phyloP scores from a whole-genome alignment of 1,140 invertebrate genomes.

The Macrobrachium nipponense region DNA sequence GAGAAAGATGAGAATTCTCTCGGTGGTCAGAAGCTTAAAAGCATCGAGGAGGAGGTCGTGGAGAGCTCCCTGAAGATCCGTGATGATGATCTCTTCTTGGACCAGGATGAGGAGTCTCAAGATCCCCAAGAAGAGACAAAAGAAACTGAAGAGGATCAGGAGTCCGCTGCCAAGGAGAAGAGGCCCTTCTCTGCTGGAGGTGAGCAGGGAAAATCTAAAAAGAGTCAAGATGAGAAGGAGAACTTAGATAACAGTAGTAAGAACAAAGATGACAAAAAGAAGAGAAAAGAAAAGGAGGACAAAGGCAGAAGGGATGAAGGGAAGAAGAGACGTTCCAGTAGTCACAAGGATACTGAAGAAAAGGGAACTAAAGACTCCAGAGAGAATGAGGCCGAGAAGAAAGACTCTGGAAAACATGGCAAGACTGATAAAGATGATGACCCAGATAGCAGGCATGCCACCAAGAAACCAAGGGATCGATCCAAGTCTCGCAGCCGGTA shows the following conservation, averaged over 20 bases:
- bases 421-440: background rate
- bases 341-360: background rate
- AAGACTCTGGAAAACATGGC: background rate
- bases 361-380: background rate
- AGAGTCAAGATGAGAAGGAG: constrained; percentile 8
- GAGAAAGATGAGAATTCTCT: too few species aligned
- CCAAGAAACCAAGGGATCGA: too few species aligned
- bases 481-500: too few species aligned
- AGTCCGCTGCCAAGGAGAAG: background rate
- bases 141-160: background rate
- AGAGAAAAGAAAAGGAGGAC: background rate
- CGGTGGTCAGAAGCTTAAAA: too few species aligned
- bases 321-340: background rate
- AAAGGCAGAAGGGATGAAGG: background rate
- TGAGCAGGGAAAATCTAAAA: background rate
- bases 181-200: background rate
- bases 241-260: background rate
- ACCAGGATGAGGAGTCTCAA: too few species aligned
- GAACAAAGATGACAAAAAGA: background rate
- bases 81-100: too few species aligned
- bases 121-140: too few species aligned
- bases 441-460: background rate
- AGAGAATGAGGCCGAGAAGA: background rate
- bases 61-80: too few species aligned
- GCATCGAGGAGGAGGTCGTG: too few species aligned